Base-by-base conservation (phyloP, 1,140 invertebrate genomes). In the Papilio polytes region DNA sequence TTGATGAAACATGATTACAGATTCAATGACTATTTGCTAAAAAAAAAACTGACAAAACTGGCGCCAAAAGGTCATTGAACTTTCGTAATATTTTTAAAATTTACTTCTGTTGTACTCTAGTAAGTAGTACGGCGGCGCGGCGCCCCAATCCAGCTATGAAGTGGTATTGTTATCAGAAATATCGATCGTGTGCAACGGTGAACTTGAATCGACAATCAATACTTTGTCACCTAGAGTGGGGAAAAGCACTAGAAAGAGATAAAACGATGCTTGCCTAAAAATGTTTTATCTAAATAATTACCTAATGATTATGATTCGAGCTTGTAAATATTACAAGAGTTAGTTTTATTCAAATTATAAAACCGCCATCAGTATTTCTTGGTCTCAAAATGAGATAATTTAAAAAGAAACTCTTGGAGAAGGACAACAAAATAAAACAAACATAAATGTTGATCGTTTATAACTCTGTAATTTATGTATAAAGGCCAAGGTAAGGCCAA, bases 181-280 rank as follows among this genome's bases (percentile, higher is more conserved):
- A 78, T 78, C 74, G 74, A 78, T 78, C 53, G 48, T 41, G 74
- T 78, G 31, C 20, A 66, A 12, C 13, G 74, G 3, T 18, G 48
- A 20, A 51, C n/a, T 20, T 4, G 74, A 26, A 59, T 78, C 74
- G 74, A 59, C 51, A 78, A 78, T 78, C 74, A 78, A 78, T 78
- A 78, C 74, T 78, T 56, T 77, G 74, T 56, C 26, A 59, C 53
- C 9, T 78, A 12, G 53, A 31, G 51, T 13, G 76, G 53, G 51
- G 76, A 22, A 41, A 26, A 59, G 12, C 76, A 78, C 13, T 78
- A 78, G 76, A 78, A 20, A 59, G 76, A 78, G 76, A 78, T 78
- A 78, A 78, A 59, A 36, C 63, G 26, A 78, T 59, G 18, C 18
- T 26, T 31, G 8, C 20, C n/a, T n/a, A 74, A 74, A 73, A 73